phyloP scores from a whole-genome alignment of 2,888 invertebrate species.

The Cataglyphis altisquamis region DNA sequence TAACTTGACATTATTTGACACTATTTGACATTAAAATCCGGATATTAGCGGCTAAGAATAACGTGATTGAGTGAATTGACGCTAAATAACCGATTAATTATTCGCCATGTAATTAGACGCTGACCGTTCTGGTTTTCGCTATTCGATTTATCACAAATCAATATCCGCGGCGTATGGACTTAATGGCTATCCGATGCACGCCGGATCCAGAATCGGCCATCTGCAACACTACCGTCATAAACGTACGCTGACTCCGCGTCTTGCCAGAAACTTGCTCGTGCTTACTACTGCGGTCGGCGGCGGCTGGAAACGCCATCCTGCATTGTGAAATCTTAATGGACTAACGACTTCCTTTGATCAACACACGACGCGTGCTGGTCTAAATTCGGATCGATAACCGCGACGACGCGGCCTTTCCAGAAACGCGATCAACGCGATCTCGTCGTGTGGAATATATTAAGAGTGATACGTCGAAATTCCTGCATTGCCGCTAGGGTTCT shows the following conservation, averaged over 20 bases:
- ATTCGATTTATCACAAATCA: slow-evolving; percentile 59
- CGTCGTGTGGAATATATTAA: slow-evolving; percentile 1
- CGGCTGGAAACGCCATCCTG: slow-evolving; percentile 36
- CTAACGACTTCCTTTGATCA: slow-evolving; percentile 37
- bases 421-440: slow-evolving; percentile 22
- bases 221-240: slow-evolving; percentile 51
- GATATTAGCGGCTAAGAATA: slow-evolving; percentile 26
- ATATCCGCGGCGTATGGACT: slow-evolving; percentile 30
- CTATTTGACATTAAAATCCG: neutral
- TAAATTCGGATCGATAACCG: slow-evolving; percentile 46
- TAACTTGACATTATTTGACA: too few species aligned
- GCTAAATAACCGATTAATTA: slow-evolving; percentile 49
- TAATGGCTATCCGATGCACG: slow-evolving; percentile 54
- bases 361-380: neutral
- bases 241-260: slow-evolving; percentile 54
- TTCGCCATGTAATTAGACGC: slow-evolving; percentile 42
- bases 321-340: slow-evolving; percentile 52
- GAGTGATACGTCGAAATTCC: slow-evolving; percentile 38
- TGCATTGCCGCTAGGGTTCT: neutral
- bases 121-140: slow-evolving; percentile 47
- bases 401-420: neutral
- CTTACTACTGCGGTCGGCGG: slow-evolving; percentile 25
- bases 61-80: slow-evolving; percentile 6
- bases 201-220: slow-evolving; percentile 40
- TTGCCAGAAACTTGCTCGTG: slow-evolving; percentile 49